These are phyloP conservation scores for Onchidella celtica DNA, from an alignment of 2,888 invertebrate species.

Conservation along the genomic window DNA sequence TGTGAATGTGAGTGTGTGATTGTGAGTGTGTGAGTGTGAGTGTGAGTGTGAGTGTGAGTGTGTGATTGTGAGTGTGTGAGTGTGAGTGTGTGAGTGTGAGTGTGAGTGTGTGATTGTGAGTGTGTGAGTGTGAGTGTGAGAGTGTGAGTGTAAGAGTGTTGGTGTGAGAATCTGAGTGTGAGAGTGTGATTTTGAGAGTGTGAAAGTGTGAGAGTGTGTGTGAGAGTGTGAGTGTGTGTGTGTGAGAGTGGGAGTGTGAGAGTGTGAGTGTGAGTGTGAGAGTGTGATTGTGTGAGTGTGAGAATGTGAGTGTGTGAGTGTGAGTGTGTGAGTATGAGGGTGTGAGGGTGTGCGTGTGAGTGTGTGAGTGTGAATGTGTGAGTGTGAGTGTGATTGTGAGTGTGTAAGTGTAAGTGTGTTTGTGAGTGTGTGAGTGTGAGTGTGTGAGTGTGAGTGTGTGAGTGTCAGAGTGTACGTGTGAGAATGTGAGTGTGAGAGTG, in stretches of 20 bases:
- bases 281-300: not conserved
- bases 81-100: not conserved
- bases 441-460: not conserved
- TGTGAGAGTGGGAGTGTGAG: not conserved
- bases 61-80: not conserved
- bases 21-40: slow-evolving; percentile 7
- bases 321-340: not conserved
- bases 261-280: not conserved
- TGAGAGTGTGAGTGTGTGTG: slow-evolving; percentile 13
- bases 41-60: not conserved
- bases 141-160: not conserved
- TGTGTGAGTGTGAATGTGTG: not conserved
- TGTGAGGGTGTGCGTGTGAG: not conserved
- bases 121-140: not conserved
- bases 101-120: not conserved
- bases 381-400: slow-evolving; percentile 2
- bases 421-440: not conserved
- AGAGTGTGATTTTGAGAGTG: not conserved
- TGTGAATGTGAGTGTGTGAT: not conserved
- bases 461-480: not conserved
- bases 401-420: not conserved
- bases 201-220: slow-evolving; percentile 9
- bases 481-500: not conserved
- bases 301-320: not conserved
- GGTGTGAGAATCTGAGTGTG: not conserved